Evolutionary conservation across 2,113 vertebrate species (phyloP).

Genomic region (Dunckerocampus dactyliophorus): DNA sequence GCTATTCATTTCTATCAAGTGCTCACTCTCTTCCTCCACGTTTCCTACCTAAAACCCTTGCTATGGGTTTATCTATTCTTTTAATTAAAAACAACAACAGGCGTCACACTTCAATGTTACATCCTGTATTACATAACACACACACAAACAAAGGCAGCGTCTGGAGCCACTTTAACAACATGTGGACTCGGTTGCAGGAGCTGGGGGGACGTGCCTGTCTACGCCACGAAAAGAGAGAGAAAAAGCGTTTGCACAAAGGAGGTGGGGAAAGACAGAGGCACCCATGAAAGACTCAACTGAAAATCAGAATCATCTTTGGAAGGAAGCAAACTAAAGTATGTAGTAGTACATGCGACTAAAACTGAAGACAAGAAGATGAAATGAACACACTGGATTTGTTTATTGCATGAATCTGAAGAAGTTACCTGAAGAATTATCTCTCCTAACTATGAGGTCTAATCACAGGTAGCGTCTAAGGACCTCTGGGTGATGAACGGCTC

Average conservation of each 20-base stretch:
- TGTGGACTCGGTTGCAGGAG: conserved; percentile 28
- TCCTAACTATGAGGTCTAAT: conserved; percentile 18
- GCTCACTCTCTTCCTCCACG: not conserved
- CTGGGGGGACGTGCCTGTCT: conserved; percentile 40
- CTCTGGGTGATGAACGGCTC: conserved; percentile 10
- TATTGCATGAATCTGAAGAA: not conserved
- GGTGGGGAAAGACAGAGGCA: conserved; percentile 36
- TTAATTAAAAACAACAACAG: not conserved
- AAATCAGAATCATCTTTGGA: conserved; percentile 8
- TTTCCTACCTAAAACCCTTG: not conserved
- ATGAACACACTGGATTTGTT: not conserved
- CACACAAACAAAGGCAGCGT: conserved; percentile 11
- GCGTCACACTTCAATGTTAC: not conserved
- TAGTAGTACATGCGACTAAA: not conserved
- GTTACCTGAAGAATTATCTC: conserved; percentile 24
- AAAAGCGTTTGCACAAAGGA: conserved; percentile 33
- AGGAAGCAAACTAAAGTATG: conserved; percentile 9
- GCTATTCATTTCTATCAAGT: not conserved
- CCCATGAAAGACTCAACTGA: conserved; percentile 22
- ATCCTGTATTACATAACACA: conserved; percentile 29
- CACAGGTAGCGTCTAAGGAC: conserved; percentile 1
- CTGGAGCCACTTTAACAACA: conserved; percentile 29
- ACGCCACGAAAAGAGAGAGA: conserved; percentile 39
- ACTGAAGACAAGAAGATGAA: not conserved
- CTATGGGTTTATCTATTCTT: not conserved